Conservation (phyloP, 2,888 invertebrate genomes). For the Autographa pulchrina region DNA sequence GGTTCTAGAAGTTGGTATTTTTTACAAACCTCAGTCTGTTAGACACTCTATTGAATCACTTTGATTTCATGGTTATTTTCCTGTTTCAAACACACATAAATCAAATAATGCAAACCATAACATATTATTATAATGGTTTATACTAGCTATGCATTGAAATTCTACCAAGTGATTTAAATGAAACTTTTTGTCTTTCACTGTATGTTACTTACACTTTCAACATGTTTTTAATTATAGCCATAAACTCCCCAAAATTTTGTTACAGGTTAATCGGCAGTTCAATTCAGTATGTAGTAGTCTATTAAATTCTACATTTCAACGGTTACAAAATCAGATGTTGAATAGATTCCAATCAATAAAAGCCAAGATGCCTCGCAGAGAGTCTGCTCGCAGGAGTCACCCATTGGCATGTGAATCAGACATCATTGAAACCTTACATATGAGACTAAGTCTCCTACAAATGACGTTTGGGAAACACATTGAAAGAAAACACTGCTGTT, state of each 20-base stretch:
- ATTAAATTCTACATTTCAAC: constrained; percentile 95
- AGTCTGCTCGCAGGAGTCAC: constrained; percentile 97
- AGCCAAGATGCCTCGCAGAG: constrained; percentile 96
- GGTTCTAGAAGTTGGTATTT: not conserved
- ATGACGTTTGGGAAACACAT: constrained; percentile 99
- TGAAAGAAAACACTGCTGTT: constrained; percentile 97
- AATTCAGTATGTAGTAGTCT: constrained; percentile 94
- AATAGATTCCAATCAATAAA: constrained; percentile 96
- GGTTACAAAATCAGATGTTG: constrained; percentile 95
- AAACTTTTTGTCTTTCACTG: not conserved
- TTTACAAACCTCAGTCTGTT: not conserved
- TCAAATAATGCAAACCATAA: constrained; percentile 5
- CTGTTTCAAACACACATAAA: constrained; percentile 25
- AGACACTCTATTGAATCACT: not conserved
- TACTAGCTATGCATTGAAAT: not conserved
- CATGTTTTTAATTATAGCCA: not conserved
- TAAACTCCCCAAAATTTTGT: constrained; percentile 19
- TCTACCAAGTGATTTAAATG: not conserved
- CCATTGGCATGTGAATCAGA: constrained; percentile 97
- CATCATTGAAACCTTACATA: constrained; percentile 97
- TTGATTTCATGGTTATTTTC: constrained; percentile 31
- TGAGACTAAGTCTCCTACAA: constrained; percentile 96
- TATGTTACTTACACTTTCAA: not conserved
- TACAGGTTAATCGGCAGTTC: constrained; percentile 94
- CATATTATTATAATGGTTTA: not conserved